Evolutionary conservation across 2,888 invertebrate species (phyloP).

Genomic region (Platycheirus rosarum): DNA sequence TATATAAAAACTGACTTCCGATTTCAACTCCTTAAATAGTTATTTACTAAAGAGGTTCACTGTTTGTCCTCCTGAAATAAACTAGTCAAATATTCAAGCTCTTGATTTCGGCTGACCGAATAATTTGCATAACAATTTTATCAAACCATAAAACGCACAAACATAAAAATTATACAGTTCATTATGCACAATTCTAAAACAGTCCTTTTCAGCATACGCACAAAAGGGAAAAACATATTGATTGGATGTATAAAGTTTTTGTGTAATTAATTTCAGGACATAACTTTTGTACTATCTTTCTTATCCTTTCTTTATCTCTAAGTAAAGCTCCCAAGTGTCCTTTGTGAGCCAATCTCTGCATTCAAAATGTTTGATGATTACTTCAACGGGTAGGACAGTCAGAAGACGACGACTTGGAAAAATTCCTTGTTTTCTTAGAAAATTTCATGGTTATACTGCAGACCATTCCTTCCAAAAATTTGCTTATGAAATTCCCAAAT

Average conservation of each 20-base stretch:
- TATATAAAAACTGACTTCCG: no score
- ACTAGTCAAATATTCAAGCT: no score
- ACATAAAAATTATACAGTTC: no score
- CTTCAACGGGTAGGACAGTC: no score
- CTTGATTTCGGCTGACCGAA: background rate
- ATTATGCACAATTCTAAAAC: constrained; percentile 37
- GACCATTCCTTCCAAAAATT: background rate
- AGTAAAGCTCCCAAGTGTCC: constrained; percentile 3
- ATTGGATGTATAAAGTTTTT: constrained; percentile 59
- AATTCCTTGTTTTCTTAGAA: no score
- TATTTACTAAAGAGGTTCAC: no score
- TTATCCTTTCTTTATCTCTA: constrained; percentile 14
- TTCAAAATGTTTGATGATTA: constrained; percentile 60
- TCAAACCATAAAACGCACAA: constrained; percentile 62
- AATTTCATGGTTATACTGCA: constrained; percentile 7
- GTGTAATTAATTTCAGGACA: no score
- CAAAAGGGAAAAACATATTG: constrained; percentile 58
- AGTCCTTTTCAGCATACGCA: background rate
- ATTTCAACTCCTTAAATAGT: no score
- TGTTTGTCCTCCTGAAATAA: no score
- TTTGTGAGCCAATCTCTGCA: constrained; percentile 50
- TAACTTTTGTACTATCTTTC: constrained; percentile 42
- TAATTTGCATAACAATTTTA: constrained; percentile 62
- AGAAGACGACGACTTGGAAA: no score
- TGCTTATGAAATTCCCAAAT: background rate